Evolutionary conservation across 2,888 invertebrate genomes (phyloP).

Genomic region (Aphelenchoides bicaudatus): DNA sequence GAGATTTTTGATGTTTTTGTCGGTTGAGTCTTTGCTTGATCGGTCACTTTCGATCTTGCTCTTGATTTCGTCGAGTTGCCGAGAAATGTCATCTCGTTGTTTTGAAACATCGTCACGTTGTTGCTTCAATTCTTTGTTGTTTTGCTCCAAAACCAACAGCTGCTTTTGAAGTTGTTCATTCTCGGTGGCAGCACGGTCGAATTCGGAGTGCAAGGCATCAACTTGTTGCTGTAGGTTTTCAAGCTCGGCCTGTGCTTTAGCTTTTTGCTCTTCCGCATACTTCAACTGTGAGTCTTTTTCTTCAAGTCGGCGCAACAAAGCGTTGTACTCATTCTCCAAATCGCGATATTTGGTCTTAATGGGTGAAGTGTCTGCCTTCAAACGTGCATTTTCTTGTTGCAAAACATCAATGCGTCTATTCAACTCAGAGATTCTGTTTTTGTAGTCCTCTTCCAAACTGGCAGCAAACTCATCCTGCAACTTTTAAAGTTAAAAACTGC

Average conservation of each 20-base stretch:
- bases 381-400: conserved; percentile 50
- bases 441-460: conserved; percentile 55
- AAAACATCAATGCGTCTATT: conserved; percentile 52
- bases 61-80: conserved; percentile 49
- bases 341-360: conserved; percentile 49
- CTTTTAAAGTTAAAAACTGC: no score
- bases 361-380: conserved; percentile 50
- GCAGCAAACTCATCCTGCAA: conserved; percentile 53
- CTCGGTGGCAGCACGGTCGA: conserved; percentile 41
- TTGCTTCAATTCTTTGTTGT: conserved; percentile 51
- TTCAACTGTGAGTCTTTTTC: conserved; percentile 44
- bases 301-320: conserved; percentile 44
- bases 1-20: conserved; percentile 22
- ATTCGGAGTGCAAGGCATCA: conserved; percentile 42
- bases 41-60: conserved; percentile 48
- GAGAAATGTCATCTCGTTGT: conserved; percentile 52
- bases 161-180: conserved; percentile 42
- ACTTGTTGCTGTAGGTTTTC: conserved; percentile 42
- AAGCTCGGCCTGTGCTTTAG: conserved; percentile 21
- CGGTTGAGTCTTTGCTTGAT: conserved; percentile 32
- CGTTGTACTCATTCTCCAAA: conserved; percentile 53
- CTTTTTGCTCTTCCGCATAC: conserved; percentile 30
- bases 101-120: conserved; percentile 57
- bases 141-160: conserved; percentile 48
- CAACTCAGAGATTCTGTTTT: conserved; percentile 55